These are phyloP conservation scores for Rhabdornis inornatus DNA, from an alignment of 2,113 vertebrate species.

Conservation along the genomic window DNA sequence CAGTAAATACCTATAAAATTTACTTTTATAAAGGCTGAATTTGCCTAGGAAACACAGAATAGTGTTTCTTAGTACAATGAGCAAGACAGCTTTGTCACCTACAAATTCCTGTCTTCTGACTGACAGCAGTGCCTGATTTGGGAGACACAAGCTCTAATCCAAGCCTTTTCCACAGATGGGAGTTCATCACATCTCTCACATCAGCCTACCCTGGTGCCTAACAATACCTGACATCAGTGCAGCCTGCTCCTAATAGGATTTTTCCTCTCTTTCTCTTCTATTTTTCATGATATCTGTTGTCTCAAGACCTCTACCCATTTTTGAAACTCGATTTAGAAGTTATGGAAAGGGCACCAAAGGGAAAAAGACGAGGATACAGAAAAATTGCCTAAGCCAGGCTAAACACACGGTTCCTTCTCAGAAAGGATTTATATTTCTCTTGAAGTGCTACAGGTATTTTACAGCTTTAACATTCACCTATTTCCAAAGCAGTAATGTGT, in stretches of 20 bases:
- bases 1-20: not conserved
- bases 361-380: not conserved
- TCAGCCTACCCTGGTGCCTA: not conserved
- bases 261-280: not conserved
- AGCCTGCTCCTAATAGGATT: not conserved
- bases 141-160: not conserved
- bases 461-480: not conserved
- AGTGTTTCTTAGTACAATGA: not conserved
- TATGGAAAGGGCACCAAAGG: not conserved
- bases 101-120: not conserved
- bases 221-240: not conserved
- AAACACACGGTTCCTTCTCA: not conserved
- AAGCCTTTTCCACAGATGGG: not conserved
- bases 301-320: not conserved
- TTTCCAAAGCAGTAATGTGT: constrained; percentile 39
- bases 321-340: not conserved
- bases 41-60: not conserved
- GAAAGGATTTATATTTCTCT: constrained; percentile 12
- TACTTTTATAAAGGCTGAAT: not conserved
- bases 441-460: not conserved
- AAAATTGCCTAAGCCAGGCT: not conserved
- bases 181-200: not conserved
- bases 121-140: not conserved
- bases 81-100: not conserved
- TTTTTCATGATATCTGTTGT: not conserved